Base-by-base conservation (phyloP, 2,797 vertebrate genomes). In the Adelosebastes latens region DNA sequence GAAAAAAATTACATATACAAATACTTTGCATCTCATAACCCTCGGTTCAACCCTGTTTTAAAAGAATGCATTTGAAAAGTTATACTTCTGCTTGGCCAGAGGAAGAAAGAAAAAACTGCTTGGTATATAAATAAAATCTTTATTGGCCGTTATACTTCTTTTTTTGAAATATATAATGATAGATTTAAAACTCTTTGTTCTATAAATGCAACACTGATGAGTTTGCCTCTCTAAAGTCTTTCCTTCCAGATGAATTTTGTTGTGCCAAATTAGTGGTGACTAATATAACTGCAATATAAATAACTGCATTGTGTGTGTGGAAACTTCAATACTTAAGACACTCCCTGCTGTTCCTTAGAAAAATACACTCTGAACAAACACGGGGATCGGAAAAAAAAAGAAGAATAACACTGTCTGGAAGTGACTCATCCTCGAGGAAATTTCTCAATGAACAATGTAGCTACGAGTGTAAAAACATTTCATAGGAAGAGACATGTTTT, bases 61-160 rank as follows among this genome's bases (percentile, higher is more conserved):
- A 84, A 79, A 84, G 68, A 91, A 85, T 80, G 79, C 70, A 81
- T 92, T 88, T 88, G 83, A 89, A 92, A 87, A 85, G 72, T 84
- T 87, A 85, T 36, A 90, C 82, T 83, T 89, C 85, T 74, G 67
- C 55, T 59, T 75, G 77, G 86, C 79, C 82, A 89, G 83, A 87
- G 82, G 58, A 73, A 24, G 10, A 56, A 52, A 12, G 86, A 78
- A 71, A 68, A 81, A 84, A 90, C 84, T 85, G 86, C 84, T 90
- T 80, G 69, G 74, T 94, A 95, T 85, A 94, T 95, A 95, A 95
- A 95, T 95, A 96, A 94, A 94, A 94, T 94, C 90, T 93, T 82
- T 94, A 87, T 89, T 81, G 81, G 87, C 89, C 67, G 34, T 87
- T 91, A 87, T 81, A 91, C 64, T 82, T 81, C 66, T 86, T 77